phyloP scores from a whole-genome alignment of 2,797 vertebrate genomes.

The Vipera latastei region DNA sequence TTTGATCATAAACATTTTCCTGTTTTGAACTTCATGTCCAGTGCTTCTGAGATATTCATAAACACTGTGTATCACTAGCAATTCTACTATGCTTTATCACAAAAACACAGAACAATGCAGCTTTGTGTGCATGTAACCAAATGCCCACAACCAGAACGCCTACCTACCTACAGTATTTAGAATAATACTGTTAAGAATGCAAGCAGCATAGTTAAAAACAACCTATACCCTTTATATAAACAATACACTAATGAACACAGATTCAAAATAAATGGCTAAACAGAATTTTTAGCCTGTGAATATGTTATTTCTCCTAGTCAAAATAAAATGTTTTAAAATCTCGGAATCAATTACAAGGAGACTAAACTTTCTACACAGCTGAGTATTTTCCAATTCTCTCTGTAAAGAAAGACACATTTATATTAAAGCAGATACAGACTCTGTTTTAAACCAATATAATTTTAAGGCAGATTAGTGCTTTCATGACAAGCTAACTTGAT shows the following conservation, averaged over 20 bases:
- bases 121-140: background rate
- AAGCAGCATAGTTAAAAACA: background rate
- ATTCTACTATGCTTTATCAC: background rate
- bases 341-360: background rate
- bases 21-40: background rate
- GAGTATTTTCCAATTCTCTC: background rate
- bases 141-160: background rate
- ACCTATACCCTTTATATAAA: background rate
- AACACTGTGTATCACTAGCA: background rate
- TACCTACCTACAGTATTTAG: background rate
- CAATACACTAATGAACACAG: background rate
- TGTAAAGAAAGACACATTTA: background rate
- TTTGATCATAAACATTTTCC: background rate
- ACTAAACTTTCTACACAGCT: background rate
- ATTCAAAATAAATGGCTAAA: background rate
- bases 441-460: background rate
- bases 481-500: background rate
- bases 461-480: background rate
- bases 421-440: background rate
- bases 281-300: conserved; percentile 1
- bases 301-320: background rate
- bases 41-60: background rate
- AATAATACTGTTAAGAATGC: background rate
- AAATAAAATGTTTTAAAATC: background rate
- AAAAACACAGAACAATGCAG: background rate